Base-by-base conservation (phyloP, 2,888 invertebrate genomes). In the Drosophila neotestacea region DNA sequence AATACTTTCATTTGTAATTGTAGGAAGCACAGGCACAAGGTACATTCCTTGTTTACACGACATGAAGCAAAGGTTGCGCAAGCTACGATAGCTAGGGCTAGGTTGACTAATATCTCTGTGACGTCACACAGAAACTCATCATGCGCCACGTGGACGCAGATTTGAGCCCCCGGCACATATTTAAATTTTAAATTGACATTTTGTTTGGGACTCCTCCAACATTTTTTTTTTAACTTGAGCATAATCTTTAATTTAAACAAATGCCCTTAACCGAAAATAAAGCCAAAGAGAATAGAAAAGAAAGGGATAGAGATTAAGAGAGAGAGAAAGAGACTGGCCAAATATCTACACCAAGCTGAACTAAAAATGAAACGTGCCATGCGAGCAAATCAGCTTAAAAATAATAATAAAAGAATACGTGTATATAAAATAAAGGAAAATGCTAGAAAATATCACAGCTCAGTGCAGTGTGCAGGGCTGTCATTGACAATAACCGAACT, bases 231-330 rank as follows among this genome's bases (percentile, higher is more conserved):
- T 60, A 56, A 52, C 71, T 73, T 79, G 55, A 66, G 80, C 80
- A 79, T 88, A 84, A 88, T 85, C 86, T 78, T 74, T 70, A 84
- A 81, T 80, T 85, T 85, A 75, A 84, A 88, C 84, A 86, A 88
- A 88, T 88, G 86, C 88, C 86, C 59, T 75, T 73, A 80, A 78
- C 81, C 63, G 70, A 78, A 78, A 78, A 81, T 80, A 78, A 78
- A 75, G 61, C 61, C 67, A 64, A 67, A 71, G 61, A 71, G 51
- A 42, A 51, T 13, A 39, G 50, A 28, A 30, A 22, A n/a, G 32
- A 1, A 9, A 9, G 34, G 27, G 27, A 22, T 11, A 27, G 30
- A 32, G 22, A 47, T 36, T 58, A 22, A 22, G 9, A 16, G 9
- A 4, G 28, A 42, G 42, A 46, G 46, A 54, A 9, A 10, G 34